Conservation (phyloP, 2,797 vertebrate species). For the Chromis chromis region DNA sequence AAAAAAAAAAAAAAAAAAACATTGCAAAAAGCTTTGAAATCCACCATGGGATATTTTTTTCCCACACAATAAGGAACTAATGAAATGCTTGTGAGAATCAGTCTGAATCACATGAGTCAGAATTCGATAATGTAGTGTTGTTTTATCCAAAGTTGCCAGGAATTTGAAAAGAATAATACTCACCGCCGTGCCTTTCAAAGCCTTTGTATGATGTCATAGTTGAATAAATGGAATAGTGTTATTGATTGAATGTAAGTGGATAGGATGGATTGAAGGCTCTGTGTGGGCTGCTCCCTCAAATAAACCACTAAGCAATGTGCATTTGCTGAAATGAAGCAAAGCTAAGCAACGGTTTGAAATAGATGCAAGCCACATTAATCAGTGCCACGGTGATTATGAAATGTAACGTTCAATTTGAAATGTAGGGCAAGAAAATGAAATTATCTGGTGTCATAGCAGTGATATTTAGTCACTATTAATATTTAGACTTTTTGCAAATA, state of each 20-base stretch:
- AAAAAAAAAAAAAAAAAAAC: constrained; percentile 40
- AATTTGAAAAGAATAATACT: constrained; percentile 49
- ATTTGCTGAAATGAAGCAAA: constrained; percentile 53
- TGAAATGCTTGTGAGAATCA: constrained; percentile 55
- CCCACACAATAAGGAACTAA: constrained; percentile 43
- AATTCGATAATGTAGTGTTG: constrained; percentile 56
- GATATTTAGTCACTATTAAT: neutral
- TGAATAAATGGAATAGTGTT: constrained; percentile 69
- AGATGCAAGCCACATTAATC: constrained; percentile 31
- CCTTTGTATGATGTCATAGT: constrained; percentile 69
- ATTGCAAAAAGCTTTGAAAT: constrained; percentile 50
- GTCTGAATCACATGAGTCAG: constrained; percentile 49
- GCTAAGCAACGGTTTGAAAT: constrained; percentile 35
- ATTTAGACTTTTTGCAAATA: constrained; percentile 21
- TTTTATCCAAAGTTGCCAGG: constrained; percentile 59
- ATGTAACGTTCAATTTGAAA: constrained; percentile 33
- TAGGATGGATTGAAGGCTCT: constrained; percentile 63
- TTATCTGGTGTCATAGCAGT: neutral
- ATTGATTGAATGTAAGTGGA: constrained; percentile 77
- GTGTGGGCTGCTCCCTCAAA: constrained; percentile 59
- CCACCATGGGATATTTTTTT: constrained; percentile 33
- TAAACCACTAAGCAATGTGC: constrained; percentile 51
- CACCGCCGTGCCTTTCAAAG: constrained; percentile 42
- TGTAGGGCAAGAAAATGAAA: constrained; percentile 27
- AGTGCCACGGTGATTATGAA: constrained; percentile 39